Base-by-base conservation (phyloP, 2,797 vertebrate genomes). In the Hydrolagus colliei region DNA sequence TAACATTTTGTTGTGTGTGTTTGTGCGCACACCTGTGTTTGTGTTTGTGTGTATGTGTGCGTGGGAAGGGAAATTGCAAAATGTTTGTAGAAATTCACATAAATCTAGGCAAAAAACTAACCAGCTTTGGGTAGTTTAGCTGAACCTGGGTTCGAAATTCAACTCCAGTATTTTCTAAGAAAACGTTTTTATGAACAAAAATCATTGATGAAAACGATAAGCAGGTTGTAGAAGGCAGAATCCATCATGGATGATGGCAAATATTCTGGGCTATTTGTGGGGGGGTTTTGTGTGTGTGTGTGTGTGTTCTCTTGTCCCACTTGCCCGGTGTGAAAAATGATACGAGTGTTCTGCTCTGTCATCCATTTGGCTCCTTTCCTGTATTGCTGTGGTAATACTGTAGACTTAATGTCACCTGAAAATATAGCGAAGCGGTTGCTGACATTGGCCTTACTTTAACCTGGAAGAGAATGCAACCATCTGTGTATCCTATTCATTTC, bases 91-190 rank as follows among this genome's bases (percentile, higher is more conserved):
- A 62, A 65, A 63, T 20, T 61, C 63, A 12, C 62, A 80, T 80
- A 32, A 80, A 71, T 9, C 10, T 84, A 63, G 32, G 32, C 65
- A n/a, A 71, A 82, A 68, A 68, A 71, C 65, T 18, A 71, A 84
- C 9, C 79, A 84, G 27, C 32, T 68, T 52, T n/a, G 16, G 35
- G 65, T 13, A 65, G 12, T 65, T 80, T 32, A 80, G 77, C 65
- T 32, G 65, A 41, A 67, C 32, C 32, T n/a, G 32, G 16, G 32
- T 71, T 35, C 65, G n/a, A 84, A 59, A 84, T 27, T 27, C 65
- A 71, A 71, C 27, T 67, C 67, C 65, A 84, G 79, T 71, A 18
- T 84, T 84, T 84, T 84, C 79, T 52, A 68, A 71, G 79, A 52
- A 84, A 84, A n/a, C 16, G 68, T 71, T 84, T 71, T 27, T 68